These are phyloP conservation scores for Gouania willdenowi DNA, from an alignment of 2,797 vertebrate genomes.

Conservation along the genomic window DNA sequence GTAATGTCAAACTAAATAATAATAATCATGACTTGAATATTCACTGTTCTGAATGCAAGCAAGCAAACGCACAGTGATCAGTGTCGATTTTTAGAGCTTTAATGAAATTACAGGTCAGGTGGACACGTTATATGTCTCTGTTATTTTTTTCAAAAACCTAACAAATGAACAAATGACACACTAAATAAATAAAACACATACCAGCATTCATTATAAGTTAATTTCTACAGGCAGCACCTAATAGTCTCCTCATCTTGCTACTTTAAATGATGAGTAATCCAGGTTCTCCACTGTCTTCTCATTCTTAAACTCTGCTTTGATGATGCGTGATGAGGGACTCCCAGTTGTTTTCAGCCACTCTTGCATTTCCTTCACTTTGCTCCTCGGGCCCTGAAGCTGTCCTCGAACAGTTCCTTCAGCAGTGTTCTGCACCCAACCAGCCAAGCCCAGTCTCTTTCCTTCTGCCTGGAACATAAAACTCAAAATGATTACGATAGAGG, in stretches of 20 bases:
- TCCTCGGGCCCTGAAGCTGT: conserved; percentile 81
- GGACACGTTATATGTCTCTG: conserved; percentile 1
- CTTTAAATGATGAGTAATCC: conserved; percentile 81
- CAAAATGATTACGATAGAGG: too few species aligned
- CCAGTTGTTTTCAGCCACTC: conserved; percentile 86
- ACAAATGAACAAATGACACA: conserved; percentile 13
- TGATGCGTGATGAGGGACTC: conserved; percentile 87
- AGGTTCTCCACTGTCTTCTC: conserved; percentile 76
- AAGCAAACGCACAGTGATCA: too few species aligned
- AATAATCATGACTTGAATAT: too few species aligned
- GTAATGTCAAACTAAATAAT: too few species aligned
- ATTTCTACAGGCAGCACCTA: conserved; percentile 15
- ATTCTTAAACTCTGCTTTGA: conserved; percentile 83
- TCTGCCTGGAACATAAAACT: conserved; percentile 74
- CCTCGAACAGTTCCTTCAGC: conserved; percentile 83
- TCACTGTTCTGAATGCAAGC: too few species aligned
- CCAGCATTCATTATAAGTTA: conserved; percentile 8
- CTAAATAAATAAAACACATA: conserved; percentile 51
- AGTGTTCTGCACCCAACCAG: conserved; percentile 94
- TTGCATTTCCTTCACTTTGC: conserved; percentile 83
- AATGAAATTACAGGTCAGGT: background rate
- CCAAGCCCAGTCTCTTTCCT: conserved; percentile 84
- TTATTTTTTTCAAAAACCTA: background rate
- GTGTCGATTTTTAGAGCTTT: too few species aligned
- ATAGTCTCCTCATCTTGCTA: conserved; percentile 60